phyloP scores from a whole-genome alignment of 2,888 invertebrate species.

The Zelleria hepariella region DNA sequence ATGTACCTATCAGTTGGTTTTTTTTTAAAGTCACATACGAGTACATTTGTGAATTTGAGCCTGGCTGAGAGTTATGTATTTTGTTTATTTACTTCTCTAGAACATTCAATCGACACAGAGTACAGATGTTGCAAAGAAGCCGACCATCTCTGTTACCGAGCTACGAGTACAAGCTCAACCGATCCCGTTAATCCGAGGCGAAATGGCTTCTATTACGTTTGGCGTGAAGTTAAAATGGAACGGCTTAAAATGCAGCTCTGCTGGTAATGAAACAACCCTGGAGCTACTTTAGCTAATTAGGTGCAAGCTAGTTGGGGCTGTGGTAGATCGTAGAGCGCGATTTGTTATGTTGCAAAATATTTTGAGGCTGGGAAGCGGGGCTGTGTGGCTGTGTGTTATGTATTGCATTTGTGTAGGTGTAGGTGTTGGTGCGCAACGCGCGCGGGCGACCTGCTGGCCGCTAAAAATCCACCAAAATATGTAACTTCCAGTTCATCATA shows the following conservation, averaged over 20 bases:
- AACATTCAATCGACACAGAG: no score
- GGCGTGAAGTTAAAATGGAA: neutral
- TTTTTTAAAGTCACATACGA: no score
- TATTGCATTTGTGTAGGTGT: no score
- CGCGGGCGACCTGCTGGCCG: no score
- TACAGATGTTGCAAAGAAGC: neutral
- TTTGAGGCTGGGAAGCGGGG: neutral
- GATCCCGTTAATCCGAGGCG: neutral
- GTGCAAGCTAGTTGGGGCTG: slow-evolving; percentile 8
- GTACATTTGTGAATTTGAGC: no score
- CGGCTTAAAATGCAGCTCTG: neutral
- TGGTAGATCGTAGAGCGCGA: neutral
- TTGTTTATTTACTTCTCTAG: no score
- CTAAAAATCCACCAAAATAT: no score
- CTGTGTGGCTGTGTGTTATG: neutral
- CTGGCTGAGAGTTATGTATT: no score
- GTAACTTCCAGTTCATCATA: no score
- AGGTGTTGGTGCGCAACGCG: no score
- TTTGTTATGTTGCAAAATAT: neutral
- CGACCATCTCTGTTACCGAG: neutral
- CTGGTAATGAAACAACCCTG: slow-evolving; percentile 3
- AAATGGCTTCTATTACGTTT: neutral
- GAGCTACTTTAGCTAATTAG: slow-evolving; percentile 11
- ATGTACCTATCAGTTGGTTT: no score
- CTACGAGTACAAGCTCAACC: neutral